Base-by-base conservation (phyloP, 2,113 vertebrate species). In the Paracanthobrama guichenoti region DNA sequence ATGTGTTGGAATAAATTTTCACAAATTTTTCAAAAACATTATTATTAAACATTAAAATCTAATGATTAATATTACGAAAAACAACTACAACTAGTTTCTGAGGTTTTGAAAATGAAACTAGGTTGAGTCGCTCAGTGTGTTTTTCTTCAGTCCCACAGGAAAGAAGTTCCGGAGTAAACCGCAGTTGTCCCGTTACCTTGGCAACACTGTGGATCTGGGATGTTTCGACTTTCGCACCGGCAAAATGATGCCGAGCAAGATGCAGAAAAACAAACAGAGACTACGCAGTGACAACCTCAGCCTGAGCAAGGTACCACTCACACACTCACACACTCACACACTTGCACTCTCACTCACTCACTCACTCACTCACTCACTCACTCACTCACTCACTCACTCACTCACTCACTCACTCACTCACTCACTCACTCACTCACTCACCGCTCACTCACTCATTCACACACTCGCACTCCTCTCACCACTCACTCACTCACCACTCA, bases 141-240 rank as follows among this genome's bases (percentile, higher is more conserved):
- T 42, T 55, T 20, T 92, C 90, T 86, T n/a, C 90, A 96, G 96
- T 92, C 96, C 96, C 53, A 94, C 93, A 88, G 96, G 95, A 84
- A 96, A 96, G 94, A 96, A 96, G 90, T 96, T 96, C 93, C 90
- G 96, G 90, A 96, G 96, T 92, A 96, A 96, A 88, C 96, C 96
- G 84, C 96, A 96, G 89, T 91, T 96, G 91, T 94, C 96, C 75
- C 94, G 95, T 87, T 96, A 96, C 90, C 93, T 96, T 86, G 96
- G 95, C 66, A 96, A 96, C 90, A 89, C 94, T 64, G 93, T 96
- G 87, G 96, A 96, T 89, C 93, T 96, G 92, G 96, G 94, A 93
- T 95, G 96, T 90, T 96, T 96, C 90, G 96, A 96, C 93, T 96
- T 96, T 92, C 93, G 96, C 88, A 96, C 96, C 79, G 96, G 96